These are phyloP conservation scores for Lithobates pipiens DNA, from an alignment of 2,797 vertebrate genomes.

Conservation along the genomic window DNA sequence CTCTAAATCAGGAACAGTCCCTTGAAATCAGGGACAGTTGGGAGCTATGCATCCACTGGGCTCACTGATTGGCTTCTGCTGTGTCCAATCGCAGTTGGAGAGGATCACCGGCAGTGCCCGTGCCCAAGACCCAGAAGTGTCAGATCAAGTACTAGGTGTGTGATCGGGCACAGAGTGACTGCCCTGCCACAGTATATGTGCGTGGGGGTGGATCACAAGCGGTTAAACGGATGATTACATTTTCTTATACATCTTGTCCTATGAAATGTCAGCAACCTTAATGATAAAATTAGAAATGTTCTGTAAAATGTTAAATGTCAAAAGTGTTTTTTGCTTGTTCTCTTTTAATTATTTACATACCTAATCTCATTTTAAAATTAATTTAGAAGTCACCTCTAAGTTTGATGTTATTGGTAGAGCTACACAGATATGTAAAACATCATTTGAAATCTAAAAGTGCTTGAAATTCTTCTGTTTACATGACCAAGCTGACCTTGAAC, in stretches of 20 bases:
- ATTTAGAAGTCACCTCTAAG: constrained; percentile 55
- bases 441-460: constrained; percentile 41
- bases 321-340: constrained; percentile 29
- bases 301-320: constrained; percentile 29
- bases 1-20: too few species aligned
- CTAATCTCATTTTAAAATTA: constrained; percentile 54
- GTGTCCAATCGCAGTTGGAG: too few species aligned
- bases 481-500: constrained; percentile 45
- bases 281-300: constrained; percentile 17
- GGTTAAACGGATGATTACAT: background rate
- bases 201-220: too few species aligned
- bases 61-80: too few species aligned
- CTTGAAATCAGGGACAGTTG: too few species aligned
- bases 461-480: constrained; percentile 52
- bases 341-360: constrained; percentile 52
- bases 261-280: constrained; percentile 19
- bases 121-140: too few species aligned
- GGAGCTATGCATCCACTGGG: too few species aligned
- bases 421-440: constrained; percentile 44
- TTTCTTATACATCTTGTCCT: constrained; percentile 2
- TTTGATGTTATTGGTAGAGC: constrained; percentile 43
- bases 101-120: too few species aligned
- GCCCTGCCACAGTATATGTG: too few species aligned
- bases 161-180: too few species aligned
- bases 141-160: too few species aligned